Conservation (phyloP, 1,140 invertebrate species). For the Brachionus plicatilis region DNA sequence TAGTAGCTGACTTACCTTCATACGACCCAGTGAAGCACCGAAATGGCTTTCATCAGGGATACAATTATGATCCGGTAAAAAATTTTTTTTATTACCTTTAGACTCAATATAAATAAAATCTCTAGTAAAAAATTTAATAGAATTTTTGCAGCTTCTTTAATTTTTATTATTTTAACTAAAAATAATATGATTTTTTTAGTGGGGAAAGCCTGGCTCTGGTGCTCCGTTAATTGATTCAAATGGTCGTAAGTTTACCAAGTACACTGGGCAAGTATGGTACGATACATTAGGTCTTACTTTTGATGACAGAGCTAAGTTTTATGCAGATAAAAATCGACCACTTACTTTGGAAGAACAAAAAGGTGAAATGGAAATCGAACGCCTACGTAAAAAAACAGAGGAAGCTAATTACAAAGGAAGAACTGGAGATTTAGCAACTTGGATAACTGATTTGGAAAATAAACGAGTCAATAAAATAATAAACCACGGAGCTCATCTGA, state of each 20-base stretch:
- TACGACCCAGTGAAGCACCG: slow-evolving; percentile 37
- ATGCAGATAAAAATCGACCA: slow-evolving; percentile 22
- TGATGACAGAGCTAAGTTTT: slow-evolving; percentile 9
- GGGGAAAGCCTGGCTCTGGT: slow-evolving; percentile 37
- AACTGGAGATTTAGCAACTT: slow-evolving; percentile 23
- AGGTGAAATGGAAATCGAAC: slow-evolving; percentile 21
- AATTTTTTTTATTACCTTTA: background rate
- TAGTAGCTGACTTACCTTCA: slow-evolving; percentile 22
- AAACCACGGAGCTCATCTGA: slow-evolving; percentile 19
- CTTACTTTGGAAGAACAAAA: slow-evolving; percentile 35
- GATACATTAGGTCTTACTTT: background rate
- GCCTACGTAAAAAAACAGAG: background rate
- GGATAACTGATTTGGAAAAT: slow-evolving; percentile 37
- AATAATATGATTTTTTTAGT: background rate
- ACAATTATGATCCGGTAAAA: slow-evolving; percentile 39
- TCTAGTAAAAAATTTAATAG: background rate
- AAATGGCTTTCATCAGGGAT: slow-evolving; percentile 26
- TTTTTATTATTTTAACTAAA: background rate
- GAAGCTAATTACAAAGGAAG: slow-evolving; percentile 6
- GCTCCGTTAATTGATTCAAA: slow-evolving; percentile 26
- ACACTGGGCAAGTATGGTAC: slow-evolving; percentile 26
- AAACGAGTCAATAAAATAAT: slow-evolving; percentile 1
- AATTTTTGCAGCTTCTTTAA: background rate
- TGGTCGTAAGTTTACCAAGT: slow-evolving; percentile 36
- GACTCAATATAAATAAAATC: background rate